Percentiles rank a stretch among this genome's conserved stretches.
These are phyloP conservation scores for Trichacis sp. DNA, from an alignment of 2,888 invertebrate species.

Conservation along the genomic window DNA sequence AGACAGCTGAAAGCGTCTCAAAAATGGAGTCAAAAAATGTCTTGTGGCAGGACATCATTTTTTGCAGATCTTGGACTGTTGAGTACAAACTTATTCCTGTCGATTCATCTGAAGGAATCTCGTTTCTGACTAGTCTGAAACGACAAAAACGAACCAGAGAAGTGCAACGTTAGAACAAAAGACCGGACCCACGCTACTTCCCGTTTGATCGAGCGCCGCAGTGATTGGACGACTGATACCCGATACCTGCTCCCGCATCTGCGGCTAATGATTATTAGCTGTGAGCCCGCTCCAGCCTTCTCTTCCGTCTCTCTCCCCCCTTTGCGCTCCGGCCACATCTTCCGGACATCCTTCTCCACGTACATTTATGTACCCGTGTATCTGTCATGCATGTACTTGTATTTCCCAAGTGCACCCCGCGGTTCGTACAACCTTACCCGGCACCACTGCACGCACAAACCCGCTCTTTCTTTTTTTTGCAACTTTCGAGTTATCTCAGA, in stretches of 20 bases:
- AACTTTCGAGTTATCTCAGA: constrained; percentile 39
- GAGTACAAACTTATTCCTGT: too few species aligned
- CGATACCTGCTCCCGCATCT: constrained; percentile 61
- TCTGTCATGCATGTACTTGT: constrained; percentile 45
- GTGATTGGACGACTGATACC: constrained; percentile 59
- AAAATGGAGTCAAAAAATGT: too few species aligned
- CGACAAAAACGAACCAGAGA: constrained; percentile 32
- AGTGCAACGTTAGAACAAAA: constrained; percentile 32
- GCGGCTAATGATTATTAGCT: constrained; percentile 61
- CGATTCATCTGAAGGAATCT: background rate
- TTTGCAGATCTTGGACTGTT: too few species aligned
- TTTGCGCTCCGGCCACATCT: constrained; percentile 38
- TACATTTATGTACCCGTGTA: constrained; percentile 24
- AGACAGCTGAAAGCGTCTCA: too few species aligned
- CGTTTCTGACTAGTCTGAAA: constrained; percentile 14
- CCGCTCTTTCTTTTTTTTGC: constrained; percentile 30
- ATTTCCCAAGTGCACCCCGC: constrained; percentile 42
- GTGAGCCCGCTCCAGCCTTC: constrained; percentile 49
- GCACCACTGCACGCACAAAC: constrained; percentile 33
- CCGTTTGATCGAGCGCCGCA: constrained; percentile 57
- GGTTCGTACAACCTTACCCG: constrained; percentile 49
- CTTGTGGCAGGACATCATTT: too few species aligned
- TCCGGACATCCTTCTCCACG: constrained; percentile 29
- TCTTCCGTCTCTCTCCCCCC: constrained; percentile 37
- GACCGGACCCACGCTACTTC: constrained; percentile 29